These are phyloP conservation scores for Thymelicus lineola DNA, from an alignment of 2,888 invertebrate genomes.

Conservation along the genomic window DNA sequence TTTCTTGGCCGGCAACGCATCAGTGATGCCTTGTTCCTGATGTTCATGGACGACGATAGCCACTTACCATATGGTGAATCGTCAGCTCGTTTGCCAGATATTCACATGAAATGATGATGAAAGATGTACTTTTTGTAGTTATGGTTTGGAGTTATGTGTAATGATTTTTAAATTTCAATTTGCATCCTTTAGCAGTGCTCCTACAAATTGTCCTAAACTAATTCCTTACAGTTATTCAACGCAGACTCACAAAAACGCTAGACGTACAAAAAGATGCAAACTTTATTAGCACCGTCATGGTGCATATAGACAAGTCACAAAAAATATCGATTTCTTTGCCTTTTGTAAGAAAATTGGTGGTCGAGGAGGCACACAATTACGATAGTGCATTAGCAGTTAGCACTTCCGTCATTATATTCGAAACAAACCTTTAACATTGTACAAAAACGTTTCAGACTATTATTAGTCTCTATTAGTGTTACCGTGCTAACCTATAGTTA, in stretches of 20 bases:
- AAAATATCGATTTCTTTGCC: slow-evolving; percentile 21
- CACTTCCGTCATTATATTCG: slow-evolving; percentile 4
- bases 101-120: no score
- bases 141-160: no score
- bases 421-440: not conserved
- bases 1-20: no score
- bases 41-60: no score
- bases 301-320: slow-evolving; percentile 16
- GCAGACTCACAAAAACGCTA: slow-evolving; percentile 27
- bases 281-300: slow-evolving; percentile 20
- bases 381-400: slow-evolving; percentile 15
- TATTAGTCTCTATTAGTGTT: not conserved
- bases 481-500: not conserved
- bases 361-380: slow-evolving; percentile 17
- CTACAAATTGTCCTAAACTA: slow-evolving; percentile 13
- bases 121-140: no score
- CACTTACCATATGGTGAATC: no score
- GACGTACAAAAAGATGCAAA: slow-evolving; percentile 30
- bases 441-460: not conserved
- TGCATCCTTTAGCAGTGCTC: not conserved
- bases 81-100: no score
- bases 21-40: no score
- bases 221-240: slow-evolving; percentile 18
- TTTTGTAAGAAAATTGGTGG: slow-evolving; percentile 14
- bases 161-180: not conserved